A percentile compares a stretch with the other conserved stretches of the same genome.
Conservation (phyloP, 2,113 vertebrate species). For the Indri indri region DNA sequence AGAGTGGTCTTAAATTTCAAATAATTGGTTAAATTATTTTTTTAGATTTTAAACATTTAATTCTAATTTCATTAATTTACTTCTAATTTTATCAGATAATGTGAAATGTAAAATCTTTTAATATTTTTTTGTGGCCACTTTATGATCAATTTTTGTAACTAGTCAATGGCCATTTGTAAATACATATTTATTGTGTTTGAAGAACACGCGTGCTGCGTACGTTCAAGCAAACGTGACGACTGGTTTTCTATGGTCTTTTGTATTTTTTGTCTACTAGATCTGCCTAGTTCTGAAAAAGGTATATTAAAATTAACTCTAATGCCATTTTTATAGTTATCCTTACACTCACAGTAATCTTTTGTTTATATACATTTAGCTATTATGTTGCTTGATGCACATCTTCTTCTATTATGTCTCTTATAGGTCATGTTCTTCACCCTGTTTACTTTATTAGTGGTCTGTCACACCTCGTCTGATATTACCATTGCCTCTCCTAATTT, state of each 20-base stretch:
- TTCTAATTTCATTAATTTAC: not conserved
- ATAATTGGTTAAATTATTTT: not conserved
- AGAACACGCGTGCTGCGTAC: not conserved
- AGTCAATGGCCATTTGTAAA: not conserved
- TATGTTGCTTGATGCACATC: not conserved
- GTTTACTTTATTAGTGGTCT: not conserved
- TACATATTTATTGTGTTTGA: not conserved
- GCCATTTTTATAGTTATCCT: not conserved
- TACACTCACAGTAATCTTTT: not conserved
- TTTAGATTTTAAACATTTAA: not conserved
- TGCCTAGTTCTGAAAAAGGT: conserved; percentile 1
- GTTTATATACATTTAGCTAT: not conserved
- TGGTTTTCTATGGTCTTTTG: not conserved
- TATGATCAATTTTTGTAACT: not conserved
- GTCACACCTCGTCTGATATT: not conserved
- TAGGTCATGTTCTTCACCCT: not conserved
- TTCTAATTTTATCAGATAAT: not conserved
- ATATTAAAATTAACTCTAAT: not conserved
- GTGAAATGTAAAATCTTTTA: not conserved
- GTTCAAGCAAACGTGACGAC: not conserved
- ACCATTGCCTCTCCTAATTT: not conserved
- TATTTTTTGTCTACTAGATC: not conserved
- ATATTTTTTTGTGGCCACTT: not conserved
- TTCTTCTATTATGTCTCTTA: not conserved
- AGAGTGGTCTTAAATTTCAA: not conserved